Conservation (phyloP, 2,888 invertebrate species). For the Podabrus alpinus region DNA sequence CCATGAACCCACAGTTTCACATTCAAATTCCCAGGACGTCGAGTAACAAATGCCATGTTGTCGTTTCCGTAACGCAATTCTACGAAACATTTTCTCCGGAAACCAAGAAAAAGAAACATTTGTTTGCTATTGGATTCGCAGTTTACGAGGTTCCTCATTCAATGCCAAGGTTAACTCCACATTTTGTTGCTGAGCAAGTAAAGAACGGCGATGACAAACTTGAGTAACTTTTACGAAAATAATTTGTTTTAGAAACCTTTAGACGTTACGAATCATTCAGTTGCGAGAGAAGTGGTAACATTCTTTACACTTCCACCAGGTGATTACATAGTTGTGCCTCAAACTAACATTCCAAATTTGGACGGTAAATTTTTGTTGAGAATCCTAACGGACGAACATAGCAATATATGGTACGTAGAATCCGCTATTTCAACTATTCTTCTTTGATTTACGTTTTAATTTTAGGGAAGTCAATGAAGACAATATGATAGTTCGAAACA, state of each 20-base stretch:
- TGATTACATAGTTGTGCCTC: constrained; percentile 74
- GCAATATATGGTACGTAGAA: constrained; percentile 66
- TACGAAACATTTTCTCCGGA: constrained; percentile 60
- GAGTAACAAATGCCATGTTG: constrained; percentile 71
- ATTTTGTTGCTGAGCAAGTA: constrained; percentile 65
- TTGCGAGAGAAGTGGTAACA: constrained; percentile 70
- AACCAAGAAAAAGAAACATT: constrained; percentile 57
- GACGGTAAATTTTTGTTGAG: constrained; percentile 73
- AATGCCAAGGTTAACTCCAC: constrained; percentile 63
- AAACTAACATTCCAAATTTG: constrained; percentile 68
- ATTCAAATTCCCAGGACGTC: constrained; percentile 68
- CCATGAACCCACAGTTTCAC: constrained; percentile 73
- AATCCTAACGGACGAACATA: constrained; percentile 73
- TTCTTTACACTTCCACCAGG: constrained; percentile 77
- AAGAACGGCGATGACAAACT: neutral
- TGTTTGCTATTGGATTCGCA: constrained; percentile 71
- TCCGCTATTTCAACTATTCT: neutral
- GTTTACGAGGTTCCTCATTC: constrained; percentile 71
- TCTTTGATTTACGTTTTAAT: constrained; percentile 16
- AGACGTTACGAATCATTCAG: constrained; percentile 69
- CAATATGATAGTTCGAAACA: constrained; percentile 70
- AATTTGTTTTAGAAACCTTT: constrained; percentile 61
- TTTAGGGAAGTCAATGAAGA: constrained; percentile 77
- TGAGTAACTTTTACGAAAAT: neutral
- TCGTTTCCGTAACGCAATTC: constrained; percentile 71